Evolutionary conservation across 2,113 vertebrate genomes (phyloP), one percentile per base, ranked within the genome.

Genomic region (Numenius arquata): DNA sequence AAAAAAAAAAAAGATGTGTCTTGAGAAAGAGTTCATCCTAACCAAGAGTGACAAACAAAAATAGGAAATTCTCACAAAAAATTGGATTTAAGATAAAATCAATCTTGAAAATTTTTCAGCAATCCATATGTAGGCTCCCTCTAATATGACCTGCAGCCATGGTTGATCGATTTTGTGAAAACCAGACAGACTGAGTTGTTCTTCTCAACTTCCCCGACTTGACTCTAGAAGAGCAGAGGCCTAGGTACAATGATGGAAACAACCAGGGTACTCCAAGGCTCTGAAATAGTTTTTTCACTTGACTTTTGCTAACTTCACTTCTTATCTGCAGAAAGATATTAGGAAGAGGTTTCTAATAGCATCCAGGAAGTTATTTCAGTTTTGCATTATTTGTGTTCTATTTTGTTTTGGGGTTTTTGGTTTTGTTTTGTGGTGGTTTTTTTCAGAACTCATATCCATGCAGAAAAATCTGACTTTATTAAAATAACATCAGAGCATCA

Each of bases 221-320:
- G n/a, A 67, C 10, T 52, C 12, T 15, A 20, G 36, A 85, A 45
- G 6, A 34, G 19, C 16, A 45, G 61, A 70, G 34, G 16, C 20
- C 3, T 12, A 38, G 9, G 0, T 1, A 52, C 12, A 70, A 25
- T 5, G 29, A 20, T 8, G 5, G 10, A 61, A 85, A 56, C 26
- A 80, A 55, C 5, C 21, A 10, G 1, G 13, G 8, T 43, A 62
- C 10, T 27, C 8, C 3, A 5, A n/a, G 8, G 6, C 34, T 61
- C 41, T 30, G 34, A 65, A 10, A 55, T 3, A 41, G 7, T 4
- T 72, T 76, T 62, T 73, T 36, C 9, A 27, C 40, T 65, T 67
- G 19, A 40, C 32, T 85, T 77, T 58, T 26, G 6, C 13, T 87
- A n/a, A 78, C 11, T 32, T 56, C 5, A 21, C 26, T 83, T 89